phyloP scores from a whole-genome alignment of 2,888 invertebrate genomes.

The Conomelus anceps region DNA sequence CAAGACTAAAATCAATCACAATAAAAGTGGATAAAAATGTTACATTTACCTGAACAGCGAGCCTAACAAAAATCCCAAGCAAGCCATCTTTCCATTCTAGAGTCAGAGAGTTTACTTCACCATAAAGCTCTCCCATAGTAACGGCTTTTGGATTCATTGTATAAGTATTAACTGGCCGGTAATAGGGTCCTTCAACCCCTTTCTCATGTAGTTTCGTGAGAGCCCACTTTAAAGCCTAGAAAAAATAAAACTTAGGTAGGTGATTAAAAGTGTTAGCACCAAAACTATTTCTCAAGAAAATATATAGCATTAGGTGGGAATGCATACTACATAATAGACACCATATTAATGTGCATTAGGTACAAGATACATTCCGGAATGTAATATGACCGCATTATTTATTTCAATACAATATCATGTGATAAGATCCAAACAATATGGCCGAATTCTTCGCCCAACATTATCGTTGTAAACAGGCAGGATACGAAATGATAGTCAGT shows the following conservation, averaged over 20 bases:
- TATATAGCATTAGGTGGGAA: background rate
- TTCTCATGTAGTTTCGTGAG: slow-evolving; percentile 57
- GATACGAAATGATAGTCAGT: too few relatives aligned
- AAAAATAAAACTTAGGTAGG: background rate
- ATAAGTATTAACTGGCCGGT: slow-evolving; percentile 66
- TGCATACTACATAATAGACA: too few relatives aligned
- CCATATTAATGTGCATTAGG: too few relatives aligned
- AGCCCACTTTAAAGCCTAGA: slow-evolving; percentile 65
- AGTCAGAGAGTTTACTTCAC: slow-evolving; percentile 74
- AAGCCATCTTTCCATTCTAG: slow-evolving; percentile 89
- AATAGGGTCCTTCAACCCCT: slow-evolving; percentile 54
- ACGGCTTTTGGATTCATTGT: slow-evolving; percentile 85
- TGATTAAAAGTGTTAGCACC: background rate
- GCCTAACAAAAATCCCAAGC: slow-evolving; percentile 60
- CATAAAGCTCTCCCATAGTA: slow-evolving; percentile 80
- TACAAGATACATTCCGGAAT: too few relatives aligned
- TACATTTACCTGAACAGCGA: slow-evolving; percentile 49
- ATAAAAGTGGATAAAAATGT: background rate
- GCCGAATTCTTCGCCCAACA: too few relatives aligned
- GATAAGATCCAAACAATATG: too few relatives aligned
- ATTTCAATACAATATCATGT: too few relatives aligned
- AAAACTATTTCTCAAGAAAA: background rate
- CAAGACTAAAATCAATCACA: background rate
- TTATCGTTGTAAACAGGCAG: too few relatives aligned
- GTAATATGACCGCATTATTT: too few relatives aligned